Conservation (phyloP, 2,797 vertebrate genomes). For the Thripadectes ignobilis region DNA sequence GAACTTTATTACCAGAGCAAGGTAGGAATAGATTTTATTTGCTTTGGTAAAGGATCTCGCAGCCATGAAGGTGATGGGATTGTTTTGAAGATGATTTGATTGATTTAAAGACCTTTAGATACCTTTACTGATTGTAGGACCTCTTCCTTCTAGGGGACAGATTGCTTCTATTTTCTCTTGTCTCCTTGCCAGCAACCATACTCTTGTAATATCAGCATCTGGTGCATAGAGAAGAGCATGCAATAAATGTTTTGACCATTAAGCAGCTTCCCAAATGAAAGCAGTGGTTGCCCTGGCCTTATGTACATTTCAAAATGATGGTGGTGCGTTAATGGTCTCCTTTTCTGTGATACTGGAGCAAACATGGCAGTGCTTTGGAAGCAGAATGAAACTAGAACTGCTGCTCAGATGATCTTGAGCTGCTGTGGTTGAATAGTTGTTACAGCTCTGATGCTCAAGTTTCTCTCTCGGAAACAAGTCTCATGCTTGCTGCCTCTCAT, state of each 20-base stretch:
- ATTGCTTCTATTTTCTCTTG: not conserved
- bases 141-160: not conserved
- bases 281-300: not conserved
- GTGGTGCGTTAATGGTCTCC: not conserved
- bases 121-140: not conserved
- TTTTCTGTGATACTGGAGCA: not conserved
- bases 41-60: not conserved
- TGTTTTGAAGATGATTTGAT: not conserved
- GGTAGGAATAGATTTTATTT: constrained; percentile 76
- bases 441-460: constrained; percentile 31
- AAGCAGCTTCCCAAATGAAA: not conserved
- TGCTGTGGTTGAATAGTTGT: not conserved
- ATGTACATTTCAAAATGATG: not conserved
- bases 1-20: constrained; percentile 87
- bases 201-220: not conserved
- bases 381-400: not conserved
- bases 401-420: not conserved
- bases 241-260: not conserved
- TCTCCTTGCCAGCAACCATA: not conserved
- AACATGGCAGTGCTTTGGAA: not conserved
- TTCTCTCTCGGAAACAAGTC: not conserved
- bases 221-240: not conserved
- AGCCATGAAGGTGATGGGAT: not conserved
- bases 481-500: not conserved
- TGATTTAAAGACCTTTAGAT: not conserved